Percentiles rank a stretch among this genome's conserved stretches.
phyloP scores from a whole-genome alignment of 2,797 vertebrate species.

The Gouania willdenowi region DNA sequence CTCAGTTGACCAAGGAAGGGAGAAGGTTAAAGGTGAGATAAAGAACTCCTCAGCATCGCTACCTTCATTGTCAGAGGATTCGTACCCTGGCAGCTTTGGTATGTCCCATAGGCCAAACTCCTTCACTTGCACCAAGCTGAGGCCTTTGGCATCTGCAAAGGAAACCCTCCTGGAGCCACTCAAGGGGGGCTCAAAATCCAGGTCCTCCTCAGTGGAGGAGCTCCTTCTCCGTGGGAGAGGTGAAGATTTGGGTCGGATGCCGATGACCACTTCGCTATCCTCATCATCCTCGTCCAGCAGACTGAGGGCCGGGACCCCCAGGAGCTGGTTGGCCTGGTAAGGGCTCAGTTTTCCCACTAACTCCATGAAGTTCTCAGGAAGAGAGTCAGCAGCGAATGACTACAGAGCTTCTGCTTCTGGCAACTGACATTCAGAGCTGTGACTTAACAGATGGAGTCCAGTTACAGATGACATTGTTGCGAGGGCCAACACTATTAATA shows the following conservation, averaged over 20 bases:
- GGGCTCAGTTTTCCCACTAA: constrained; percentile 71
- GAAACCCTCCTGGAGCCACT: constrained; percentile 85
- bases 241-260: constrained; percentile 81
- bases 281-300: constrained; percentile 75
- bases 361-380: constrained; percentile 86
- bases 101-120: constrained; percentile 85
- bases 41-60: constrained; percentile 76
- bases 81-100: constrained; percentile 57
- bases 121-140: constrained; percentile 90
- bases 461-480: constrained; percentile 96
- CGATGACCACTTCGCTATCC: constrained; percentile 73
- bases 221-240: constrained; percentile 82
- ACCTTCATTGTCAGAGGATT: constrained; percentile 53
- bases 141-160: constrained; percentile 90
- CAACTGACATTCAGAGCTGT: constrained; percentile 85
- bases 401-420: constrained; percentile 70
- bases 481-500: constrained; percentile 93
- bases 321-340: constrained; percentile 48
- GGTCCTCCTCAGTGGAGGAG: constrained; percentile 82
- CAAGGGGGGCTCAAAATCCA: constrained; percentile 63
- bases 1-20: constrained; percentile 69
- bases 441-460: constrained; percentile 88
- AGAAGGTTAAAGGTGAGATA: constrained; percentile 76
- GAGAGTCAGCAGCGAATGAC: constrained; percentile 69
- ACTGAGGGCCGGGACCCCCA: constrained; percentile 38